These are phyloP conservation scores for Pterocles orientalis DNA, from an alignment of 2,113 vertebrate species.

Conservation along the genomic window DNA sequence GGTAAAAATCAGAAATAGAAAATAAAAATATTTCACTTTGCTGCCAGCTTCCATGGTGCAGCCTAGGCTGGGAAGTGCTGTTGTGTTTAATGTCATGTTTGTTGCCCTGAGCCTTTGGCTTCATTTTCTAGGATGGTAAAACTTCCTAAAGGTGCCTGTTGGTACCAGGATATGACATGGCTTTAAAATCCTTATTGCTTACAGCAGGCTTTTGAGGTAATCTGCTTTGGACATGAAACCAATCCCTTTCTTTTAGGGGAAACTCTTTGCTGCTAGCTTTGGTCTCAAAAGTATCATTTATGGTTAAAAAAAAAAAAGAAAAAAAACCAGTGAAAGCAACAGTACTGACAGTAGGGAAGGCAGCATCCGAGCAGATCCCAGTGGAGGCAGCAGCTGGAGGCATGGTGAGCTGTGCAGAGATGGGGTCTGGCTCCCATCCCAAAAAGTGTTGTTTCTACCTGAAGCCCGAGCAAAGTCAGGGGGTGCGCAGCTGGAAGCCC, in stretches of 20 bases:
- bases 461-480: not conserved
- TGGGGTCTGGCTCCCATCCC: not conserved
- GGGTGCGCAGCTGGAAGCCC: not conserved
- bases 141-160: not conserved
- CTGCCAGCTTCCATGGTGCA: not conserved
- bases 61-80: not conserved
- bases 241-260: not conserved
- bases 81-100: not conserved
- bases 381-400: not conserved
- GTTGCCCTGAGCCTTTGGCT: not conserved
- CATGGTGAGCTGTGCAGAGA: not conserved
- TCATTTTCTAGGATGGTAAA: not conserved
- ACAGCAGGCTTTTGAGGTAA: not conserved
- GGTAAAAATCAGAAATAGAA: not conserved
- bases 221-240: not conserved
- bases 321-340: not conserved
- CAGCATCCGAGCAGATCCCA: not conserved
- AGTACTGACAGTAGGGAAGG: not conserved
- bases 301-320: not conserved
- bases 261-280: not conserved
- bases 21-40: not conserved
- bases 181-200: constrained; percentile 10
- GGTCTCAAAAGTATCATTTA: not conserved
- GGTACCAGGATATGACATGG: not conserved
- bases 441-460: not conserved